phyloP scores from a whole-genome alignment of 2,888 invertebrate genomes.

The Apotomis betuletana region DNA sequence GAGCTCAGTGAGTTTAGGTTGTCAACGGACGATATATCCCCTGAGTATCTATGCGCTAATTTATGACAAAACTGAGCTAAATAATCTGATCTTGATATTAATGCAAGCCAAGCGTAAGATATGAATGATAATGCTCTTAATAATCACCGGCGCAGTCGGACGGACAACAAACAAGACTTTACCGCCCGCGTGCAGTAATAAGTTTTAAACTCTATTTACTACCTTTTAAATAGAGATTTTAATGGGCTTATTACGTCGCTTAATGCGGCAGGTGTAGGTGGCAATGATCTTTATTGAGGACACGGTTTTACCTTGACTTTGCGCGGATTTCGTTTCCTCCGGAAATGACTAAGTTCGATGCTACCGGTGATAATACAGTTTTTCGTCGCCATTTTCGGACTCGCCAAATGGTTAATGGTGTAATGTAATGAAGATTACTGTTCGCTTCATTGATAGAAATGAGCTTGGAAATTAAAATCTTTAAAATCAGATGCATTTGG shows the following conservation, averaged over 20 bases:
- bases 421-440: no score
- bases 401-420: no score
- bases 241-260: not conserved
- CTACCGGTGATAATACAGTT: slow-evolving; percentile 1
- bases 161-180: not conserved
- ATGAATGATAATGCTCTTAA: slow-evolving; percentile 11
- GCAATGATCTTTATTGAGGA: slow-evolving; percentile 40
- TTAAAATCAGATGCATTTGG: no score
- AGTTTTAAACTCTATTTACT: not conserved
- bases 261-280: not conserved
- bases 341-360: slow-evolving; percentile 25
- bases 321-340: slow-evolving; percentile 36
- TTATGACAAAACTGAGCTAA: slow-evolving; percentile 4
- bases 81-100: slow-evolving; percentile 29
- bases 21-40: no score
- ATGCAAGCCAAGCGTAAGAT: slow-evolving; percentile 16
- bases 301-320: slow-evolving; percentile 36
- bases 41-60: not conserved
- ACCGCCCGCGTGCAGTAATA: not conserved
- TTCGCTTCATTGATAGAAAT: no score
- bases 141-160: not conserved
- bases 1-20: no score
- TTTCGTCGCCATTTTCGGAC: not conserved
- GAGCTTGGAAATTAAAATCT: no score
- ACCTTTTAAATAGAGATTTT: not conserved